Percentiles rank a stretch among this genome's conserved stretches.
Conservation (phyloP, 1,140 invertebrate species). For the Anthonomus grandis region DNA sequence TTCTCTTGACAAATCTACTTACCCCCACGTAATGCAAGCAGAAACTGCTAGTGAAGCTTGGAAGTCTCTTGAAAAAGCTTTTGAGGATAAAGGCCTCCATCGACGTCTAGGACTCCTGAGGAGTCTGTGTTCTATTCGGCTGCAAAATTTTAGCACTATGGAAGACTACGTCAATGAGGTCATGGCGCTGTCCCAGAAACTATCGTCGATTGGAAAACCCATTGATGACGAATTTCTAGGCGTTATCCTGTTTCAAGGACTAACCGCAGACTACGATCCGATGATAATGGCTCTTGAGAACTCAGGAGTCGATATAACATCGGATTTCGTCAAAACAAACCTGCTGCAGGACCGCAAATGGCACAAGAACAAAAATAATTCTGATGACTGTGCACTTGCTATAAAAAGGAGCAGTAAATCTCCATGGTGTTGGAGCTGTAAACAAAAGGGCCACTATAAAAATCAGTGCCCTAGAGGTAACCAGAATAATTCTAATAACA, state of each 20-base stretch:
- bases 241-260: slow-evolving; percentile 36
- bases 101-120: slow-evolving; percentile 9
- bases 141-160: slow-evolving; percentile 19
- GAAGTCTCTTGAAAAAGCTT: slow-evolving; percentile 19
- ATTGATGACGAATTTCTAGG: slow-evolving; percentile 36
- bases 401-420: slow-evolving; percentile 14
- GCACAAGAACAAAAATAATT: slow-evolving; percentile 27
- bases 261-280: slow-evolving; percentile 37
- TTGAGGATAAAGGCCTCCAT: slow-evolving; percentile 22
- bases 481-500: slow-evolving; percentile 3
- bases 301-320: slow-evolving; percentile 34
- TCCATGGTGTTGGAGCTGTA: slow-evolving; percentile 24
- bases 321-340: slow-evolving; percentile 42
- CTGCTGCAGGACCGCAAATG: slow-evolving; percentile 40
- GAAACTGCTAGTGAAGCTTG: slow-evolving; percentile 21
- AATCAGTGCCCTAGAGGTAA: slow-evolving; percentile 16
- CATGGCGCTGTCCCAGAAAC: slow-evolving; percentile 18
- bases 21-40: slow-evolving; percentile 15
- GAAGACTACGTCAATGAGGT: slow-evolving; percentile 23
- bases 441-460: slow-evolving; percentile 27
- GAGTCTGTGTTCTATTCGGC: slow-evolving; percentile 23
- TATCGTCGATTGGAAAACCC: slow-evolving; percentile 26
- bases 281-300: slow-evolving; percentile 45
- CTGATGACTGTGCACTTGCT: slow-evolving; percentile 2
- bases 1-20: slow-evolving; percentile 15